Base-by-base conservation (phyloP, 2,113 vertebrate species). In the Garra rufa region DNA sequence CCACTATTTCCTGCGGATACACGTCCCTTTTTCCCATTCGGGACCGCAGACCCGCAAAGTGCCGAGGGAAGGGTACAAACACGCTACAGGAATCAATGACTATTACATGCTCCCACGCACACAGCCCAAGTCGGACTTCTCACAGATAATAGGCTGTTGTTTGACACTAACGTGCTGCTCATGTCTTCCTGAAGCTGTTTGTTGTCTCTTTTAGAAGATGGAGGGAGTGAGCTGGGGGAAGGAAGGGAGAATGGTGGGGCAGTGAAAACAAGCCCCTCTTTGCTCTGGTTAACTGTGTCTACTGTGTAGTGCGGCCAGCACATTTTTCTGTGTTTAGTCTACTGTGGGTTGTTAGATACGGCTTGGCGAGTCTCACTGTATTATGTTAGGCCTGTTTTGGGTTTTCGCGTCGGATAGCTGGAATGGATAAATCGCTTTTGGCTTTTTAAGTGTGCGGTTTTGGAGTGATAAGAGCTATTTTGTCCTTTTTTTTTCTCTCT, bases 121-220 rank as follows among this genome's bases (percentile, higher is more conserved):
- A 48, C 63, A 89, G 89, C 94, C 95, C 94, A 93, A 93, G 96
- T 94, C 92, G 94, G 93, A 94, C 93, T 96, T 95, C 92, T 91
- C 90, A 92, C 86, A 87, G 95, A 97, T 96, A 97, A 96, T 97
- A 95, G 89, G 88, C 92, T 93, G 95, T 95, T 95, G 93, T 92
- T 95, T 93, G 46, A 89, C 88, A 85, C 89, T 90, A 91, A 91
- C 89, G 90, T 92, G 88, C 90, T 90, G 92, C 89, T 92, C 90
- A 92, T 92, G 93, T 93, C 90, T 92, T 92, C 89, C 87, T 93
- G 92, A 94, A 92, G 90, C 91, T 90, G 91, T 93, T 92, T 94
- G 92, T 94, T 94, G 91, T 94, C 89, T 83, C 88, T 87, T 91
- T 91, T 89, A 90, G 88, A 89, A 81, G 81, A 46, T 89, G 48